Conservation (phyloP, 2,888 invertebrate genomes). For the Lasioglossum pauxillum region DNA sequence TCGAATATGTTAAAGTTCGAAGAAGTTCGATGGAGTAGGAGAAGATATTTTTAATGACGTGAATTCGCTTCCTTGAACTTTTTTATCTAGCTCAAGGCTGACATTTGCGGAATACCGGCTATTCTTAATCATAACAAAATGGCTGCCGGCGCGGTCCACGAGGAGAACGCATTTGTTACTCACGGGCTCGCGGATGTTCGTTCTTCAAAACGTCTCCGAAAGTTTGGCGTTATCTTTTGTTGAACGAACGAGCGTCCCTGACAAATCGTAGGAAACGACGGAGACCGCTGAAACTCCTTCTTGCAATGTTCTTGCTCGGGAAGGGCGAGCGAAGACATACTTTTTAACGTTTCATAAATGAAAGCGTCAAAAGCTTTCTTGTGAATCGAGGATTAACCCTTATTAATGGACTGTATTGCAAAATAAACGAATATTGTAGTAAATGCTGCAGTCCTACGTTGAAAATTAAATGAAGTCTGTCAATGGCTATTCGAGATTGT, state of each 20-base stretch:
- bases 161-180: constrained; percentile 65
- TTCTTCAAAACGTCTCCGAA: constrained; percentile 64
- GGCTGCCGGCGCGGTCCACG: constrained; percentile 44
- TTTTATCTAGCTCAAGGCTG: constrained; percentile 12
- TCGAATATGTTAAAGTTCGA: neutral
- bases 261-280: constrained; percentile 75
- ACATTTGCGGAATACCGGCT: constrained; percentile 35
- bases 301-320: constrained; percentile 8
- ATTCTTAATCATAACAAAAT: constrained; percentile 64
- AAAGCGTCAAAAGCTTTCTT: neutral
- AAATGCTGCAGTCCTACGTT: neutral
- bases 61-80: neutral
- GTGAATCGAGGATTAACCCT: neutral
- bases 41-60: neutral
- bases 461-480: neutral
- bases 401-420: neutral
- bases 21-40: neutral
- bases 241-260: constrained; percentile 65
- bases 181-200: constrained; percentile 52
- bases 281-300: constrained; percentile 45
- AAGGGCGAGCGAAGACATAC: neutral
- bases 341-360: neutral
- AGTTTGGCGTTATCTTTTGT: constrained; percentile 68
- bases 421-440: neutral
- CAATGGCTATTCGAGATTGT: too few relatives aligned